Percentiles rank a stretch among this genome's conserved stretches.
These are phyloP conservation scores for Syngnathus floridae DNA, from an alignment of 2,113 vertebrate genomes.

Conservation along the genomic window DNA sequence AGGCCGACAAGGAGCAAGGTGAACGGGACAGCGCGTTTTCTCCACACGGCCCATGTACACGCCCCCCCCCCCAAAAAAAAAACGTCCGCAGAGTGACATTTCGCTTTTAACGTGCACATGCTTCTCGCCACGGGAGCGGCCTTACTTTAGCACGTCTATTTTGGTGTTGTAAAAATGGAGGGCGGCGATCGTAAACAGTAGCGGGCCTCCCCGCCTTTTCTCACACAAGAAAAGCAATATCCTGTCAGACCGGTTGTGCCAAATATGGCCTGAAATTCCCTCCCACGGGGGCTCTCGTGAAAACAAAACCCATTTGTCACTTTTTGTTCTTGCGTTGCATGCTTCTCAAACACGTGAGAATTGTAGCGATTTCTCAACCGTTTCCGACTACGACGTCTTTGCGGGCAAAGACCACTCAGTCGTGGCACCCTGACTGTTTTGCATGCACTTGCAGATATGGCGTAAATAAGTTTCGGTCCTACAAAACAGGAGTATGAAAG, in stretches of 20 bases:
- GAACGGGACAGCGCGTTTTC: constrained; percentile 43
- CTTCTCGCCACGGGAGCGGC: constrained; percentile 40
- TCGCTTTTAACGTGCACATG: constrained; percentile 39
- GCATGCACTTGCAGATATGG: background rate
- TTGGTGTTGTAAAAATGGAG: constrained; percentile 21
- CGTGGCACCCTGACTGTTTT: constrained; percentile 10
- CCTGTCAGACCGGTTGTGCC: constrained; percentile 45
- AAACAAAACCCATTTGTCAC: constrained; percentile 25
- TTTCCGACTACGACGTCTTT: constrained; percentile 45
- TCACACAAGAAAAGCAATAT: constrained; percentile 28
- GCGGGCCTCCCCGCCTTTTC: constrained; percentile 10
- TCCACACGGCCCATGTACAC: constrained; percentile 17
- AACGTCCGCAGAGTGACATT: constrained; percentile 20
- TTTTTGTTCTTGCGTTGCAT: constrained; percentile 21
- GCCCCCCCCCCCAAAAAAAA: constrained; percentile 20
- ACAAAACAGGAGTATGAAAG: background rate
- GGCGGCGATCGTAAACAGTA: constrained; percentile 11
- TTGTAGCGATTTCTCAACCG: constrained; percentile 21
- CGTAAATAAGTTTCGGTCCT: background rate
- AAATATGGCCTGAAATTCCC: constrained; percentile 34
- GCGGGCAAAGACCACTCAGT: constrained; percentile 59
- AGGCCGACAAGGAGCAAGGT: constrained; percentile 2
- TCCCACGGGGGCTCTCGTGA: constrained; percentile 18
- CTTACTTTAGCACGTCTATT: constrained; percentile 31
- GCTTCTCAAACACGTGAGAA: constrained; percentile 19